Evolutionary conservation across 2,113 vertebrate genomes (phyloP).

Genomic region (Carassius auratus): DNA sequence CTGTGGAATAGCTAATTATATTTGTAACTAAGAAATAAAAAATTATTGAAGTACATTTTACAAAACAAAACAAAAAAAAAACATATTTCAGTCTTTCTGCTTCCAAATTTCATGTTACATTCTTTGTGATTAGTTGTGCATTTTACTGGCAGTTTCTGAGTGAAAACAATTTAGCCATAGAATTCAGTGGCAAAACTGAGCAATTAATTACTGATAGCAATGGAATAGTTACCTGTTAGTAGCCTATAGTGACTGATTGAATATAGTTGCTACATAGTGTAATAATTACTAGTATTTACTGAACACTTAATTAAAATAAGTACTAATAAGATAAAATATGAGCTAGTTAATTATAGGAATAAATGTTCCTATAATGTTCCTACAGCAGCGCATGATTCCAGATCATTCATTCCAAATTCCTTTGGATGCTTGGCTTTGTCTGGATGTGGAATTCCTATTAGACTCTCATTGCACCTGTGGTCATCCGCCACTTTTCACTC

Average conservation of each 20-base stretch:
- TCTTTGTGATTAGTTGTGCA: too few species aligned
- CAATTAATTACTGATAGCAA: background rate
- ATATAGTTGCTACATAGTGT: background rate
- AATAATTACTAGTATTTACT: too few species aligned
- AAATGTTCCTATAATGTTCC: background rate
- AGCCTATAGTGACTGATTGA: background rate
- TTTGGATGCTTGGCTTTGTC: conserved; percentile 13
- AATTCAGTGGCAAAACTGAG: background rate
- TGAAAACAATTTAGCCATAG: background rate
- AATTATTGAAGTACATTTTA: too few species aligned
- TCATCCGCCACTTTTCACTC: too few species aligned
- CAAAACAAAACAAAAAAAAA: too few species aligned
- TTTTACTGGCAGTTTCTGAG: too few species aligned
- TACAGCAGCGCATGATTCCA: background rate
- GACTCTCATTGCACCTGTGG: background rate
- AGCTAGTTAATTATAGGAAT: background rate
- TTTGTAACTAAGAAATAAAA: too few species aligned
- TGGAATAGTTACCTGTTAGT: background rate
- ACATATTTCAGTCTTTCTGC: too few species aligned
- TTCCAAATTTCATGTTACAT: too few species aligned
- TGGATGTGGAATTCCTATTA: conserved; percentile 11
- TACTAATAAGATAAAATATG: background rate
- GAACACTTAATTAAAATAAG: too few species aligned
- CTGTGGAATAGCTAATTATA: too few species aligned
- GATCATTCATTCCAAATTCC: background rate